Evolutionary conservation across 2,113 vertebrate genomes (phyloP).

Genomic region (Urocynchramus pylzowi): DNA sequence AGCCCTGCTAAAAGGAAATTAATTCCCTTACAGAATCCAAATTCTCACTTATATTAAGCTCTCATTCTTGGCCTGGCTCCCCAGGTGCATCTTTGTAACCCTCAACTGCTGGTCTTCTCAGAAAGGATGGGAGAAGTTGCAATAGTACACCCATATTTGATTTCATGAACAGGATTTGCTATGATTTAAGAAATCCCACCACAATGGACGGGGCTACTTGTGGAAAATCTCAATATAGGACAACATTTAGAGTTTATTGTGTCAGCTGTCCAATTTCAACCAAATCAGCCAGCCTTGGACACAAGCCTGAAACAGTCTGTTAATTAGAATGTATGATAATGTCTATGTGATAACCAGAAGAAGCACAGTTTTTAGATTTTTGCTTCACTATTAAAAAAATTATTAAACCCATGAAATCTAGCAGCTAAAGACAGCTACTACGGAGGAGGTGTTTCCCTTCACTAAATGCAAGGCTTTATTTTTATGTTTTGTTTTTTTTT

Average conservation of each 20-base stretch:
- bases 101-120: background rate
- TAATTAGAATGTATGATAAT: background rate
- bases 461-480: background rate
- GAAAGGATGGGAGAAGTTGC: background rate
- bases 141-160: background rate
- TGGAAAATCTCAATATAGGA: background rate
- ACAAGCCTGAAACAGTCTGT: background rate
- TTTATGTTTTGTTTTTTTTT: background rate
- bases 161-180: background rate
- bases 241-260: background rate
- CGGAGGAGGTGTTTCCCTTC: slow-evolving; percentile 22
- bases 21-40: background rate
- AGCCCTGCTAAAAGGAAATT: background rate
- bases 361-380: background rate
- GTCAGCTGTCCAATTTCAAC: background rate
- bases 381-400: background rate
- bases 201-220: background rate
- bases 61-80: background rate
- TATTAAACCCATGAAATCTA: background rate
- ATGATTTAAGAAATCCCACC: background rate
- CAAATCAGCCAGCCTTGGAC: background rate
- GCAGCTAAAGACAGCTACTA: slow-evolving; percentile 2
- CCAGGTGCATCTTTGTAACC: background rate
- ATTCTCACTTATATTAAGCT: background rate
- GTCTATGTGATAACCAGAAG: background rate